phyloP scores from a whole-genome alignment of 2,797 vertebrate species.

The Discoglossus pictus region DNA sequence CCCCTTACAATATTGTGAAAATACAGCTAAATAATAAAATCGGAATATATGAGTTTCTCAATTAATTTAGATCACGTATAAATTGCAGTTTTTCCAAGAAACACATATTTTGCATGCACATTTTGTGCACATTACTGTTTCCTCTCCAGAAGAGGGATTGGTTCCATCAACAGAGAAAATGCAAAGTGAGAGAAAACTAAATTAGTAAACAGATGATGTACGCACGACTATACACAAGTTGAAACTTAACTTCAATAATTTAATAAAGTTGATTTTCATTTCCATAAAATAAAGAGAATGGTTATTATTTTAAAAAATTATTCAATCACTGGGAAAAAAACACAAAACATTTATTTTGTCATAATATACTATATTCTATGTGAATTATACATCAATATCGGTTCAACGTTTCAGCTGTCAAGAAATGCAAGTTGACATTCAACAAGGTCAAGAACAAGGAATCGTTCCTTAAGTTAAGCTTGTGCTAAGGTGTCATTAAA shows the following conservation, averaged over 20 bases:
- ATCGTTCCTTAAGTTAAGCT: slow-evolving; percentile 56
- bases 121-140: no score
- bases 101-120: no score
- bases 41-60: no score
- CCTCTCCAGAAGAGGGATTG: no score
- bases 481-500: slow-evolving; percentile 44
- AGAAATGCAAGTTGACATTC: slow-evolving; percentile 39
- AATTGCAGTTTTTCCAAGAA: no score
- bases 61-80: no score
- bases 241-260: slow-evolving; percentile 77
- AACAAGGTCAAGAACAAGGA: slow-evolving; percentile 35
- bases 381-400: slow-evolving; percentile 69
- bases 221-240: slow-evolving; percentile 64
- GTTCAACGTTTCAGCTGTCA: slow-evolving; percentile 57
- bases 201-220: slow-evolving; percentile 11
- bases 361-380: slow-evolving; percentile 76
- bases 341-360: slow-evolving; percentile 74
- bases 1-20: no score
- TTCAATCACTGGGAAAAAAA: slow-evolving; percentile 76
- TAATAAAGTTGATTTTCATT: slow-evolving; percentile 79
- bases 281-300: slow-evolving; percentile 78
- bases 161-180: neutral
- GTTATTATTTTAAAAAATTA: slow-evolving; percentile 70
- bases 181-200: neutral
- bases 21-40: no score